Evolutionary conservation across 2,113 vertebrate species (phyloP).

Genomic region (Oenanthe melanoleuca): DNA sequence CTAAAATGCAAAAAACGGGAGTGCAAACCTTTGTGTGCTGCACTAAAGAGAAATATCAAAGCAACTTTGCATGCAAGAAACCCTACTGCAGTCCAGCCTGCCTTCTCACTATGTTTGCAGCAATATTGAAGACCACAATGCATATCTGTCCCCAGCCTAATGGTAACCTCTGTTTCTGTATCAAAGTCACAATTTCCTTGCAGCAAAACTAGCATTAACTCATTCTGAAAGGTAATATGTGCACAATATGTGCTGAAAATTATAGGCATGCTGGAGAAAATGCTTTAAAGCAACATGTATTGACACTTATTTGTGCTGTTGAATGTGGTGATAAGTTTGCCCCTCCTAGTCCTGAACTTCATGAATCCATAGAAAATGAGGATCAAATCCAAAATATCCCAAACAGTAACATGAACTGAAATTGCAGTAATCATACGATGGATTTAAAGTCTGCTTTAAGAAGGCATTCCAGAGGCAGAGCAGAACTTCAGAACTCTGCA

Average conservation of each 20-base stretch:
- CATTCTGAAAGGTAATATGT: background rate
- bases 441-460: background rate
- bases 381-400: background rate
- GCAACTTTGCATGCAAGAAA: background rate
- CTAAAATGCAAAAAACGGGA: constrained; percentile 9
- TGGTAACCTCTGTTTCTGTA: background rate
- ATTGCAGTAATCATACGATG: background rate
- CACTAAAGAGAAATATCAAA: constrained; percentile 3
- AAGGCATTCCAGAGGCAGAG: background rate
- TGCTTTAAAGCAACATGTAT: background rate
- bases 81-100: constrained; percentile 6
- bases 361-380: background rate
- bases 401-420: background rate
- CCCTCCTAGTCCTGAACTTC: background rate
- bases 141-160: background rate
- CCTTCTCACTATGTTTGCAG: constrained; percentile 65
- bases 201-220: background rate
- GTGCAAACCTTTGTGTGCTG: background rate
- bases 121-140: constrained; percentile 33
- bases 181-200: background rate
- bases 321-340: background rate
- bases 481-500: background rate
- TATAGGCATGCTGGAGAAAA: background rate
- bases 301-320: background rate
- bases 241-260: background rate